These are phyloP conservation scores for Campoplex nolae DNA, from an alignment of 2,888 invertebrate genomes.

Conservation along the genomic window DNA sequence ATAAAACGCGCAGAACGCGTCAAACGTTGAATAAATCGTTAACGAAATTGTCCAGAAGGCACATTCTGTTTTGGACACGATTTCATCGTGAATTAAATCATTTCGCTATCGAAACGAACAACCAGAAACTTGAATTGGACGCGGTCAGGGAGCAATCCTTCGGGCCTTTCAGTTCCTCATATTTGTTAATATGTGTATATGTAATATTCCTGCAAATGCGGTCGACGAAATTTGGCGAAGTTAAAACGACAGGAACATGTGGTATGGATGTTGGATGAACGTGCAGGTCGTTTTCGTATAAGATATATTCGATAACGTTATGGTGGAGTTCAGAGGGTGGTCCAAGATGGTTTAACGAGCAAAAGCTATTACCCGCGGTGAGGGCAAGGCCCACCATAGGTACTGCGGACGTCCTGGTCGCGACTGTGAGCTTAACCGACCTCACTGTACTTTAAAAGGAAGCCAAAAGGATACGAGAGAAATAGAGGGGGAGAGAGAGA, in stretches of 20 bases:
- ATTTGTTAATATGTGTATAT: neutral
- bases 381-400: conserved; percentile 39
- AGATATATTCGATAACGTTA: conserved; percentile 56
- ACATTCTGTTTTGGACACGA: neutral
- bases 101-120: neutral
- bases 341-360: conserved; percentile 60
- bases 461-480: neutral
- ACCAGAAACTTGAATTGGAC: neutral
- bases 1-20: neutral
- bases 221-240: conserved; percentile 4
- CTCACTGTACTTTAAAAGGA: conserved; percentile 5
- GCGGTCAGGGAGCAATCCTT: neutral
- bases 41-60: neutral
- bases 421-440: conserved; percentile 22
- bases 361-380: conserved; percentile 64
- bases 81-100: neutral
- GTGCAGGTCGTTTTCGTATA: neutral
- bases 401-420: conserved; percentile 53
- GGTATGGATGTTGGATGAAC: conserved; percentile 22
- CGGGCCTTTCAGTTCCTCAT: neutral
- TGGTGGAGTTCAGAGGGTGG: neutral
- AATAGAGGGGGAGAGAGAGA: conserved; percentile 15
- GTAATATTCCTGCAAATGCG: conserved; percentile 1
- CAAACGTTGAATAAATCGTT: neutral
- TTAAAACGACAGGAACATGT: conserved; percentile 2